Conservation (phyloP, 1,140 invertebrate genomes). For the Nomia melanderi region DNA sequence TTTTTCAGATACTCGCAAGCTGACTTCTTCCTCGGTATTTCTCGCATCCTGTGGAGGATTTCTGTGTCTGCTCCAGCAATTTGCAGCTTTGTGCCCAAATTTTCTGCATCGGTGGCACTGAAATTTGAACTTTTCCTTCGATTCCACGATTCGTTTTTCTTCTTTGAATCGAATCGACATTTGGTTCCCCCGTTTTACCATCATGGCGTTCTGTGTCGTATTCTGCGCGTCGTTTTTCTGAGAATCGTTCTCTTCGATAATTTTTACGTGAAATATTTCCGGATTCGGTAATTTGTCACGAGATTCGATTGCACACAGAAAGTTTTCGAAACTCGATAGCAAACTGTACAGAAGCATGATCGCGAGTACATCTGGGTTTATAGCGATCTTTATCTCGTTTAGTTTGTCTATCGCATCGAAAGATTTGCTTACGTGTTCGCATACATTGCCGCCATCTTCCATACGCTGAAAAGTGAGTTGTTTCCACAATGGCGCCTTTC, state of each 20-base stretch:
- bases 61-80: background rate
- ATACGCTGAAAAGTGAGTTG: background rate
- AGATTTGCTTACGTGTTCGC: background rate
- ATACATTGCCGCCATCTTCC: background rate
- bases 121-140: background rate
- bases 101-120: background rate
- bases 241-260: background rate
- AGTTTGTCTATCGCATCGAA: background rate
- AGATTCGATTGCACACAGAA: background rate
- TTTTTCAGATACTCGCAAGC: too few relatives aligned
- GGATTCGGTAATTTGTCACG: background rate
- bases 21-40: too few relatives aligned
- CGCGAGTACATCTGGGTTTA: background rate
- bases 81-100: background rate
- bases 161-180: too few relatives aligned
- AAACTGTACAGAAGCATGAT: background rate
- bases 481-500: background rate
- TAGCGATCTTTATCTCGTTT: background rate
- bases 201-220: background rate
- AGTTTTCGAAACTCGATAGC: background rate
- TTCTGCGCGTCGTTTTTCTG: background rate
- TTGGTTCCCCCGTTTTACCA: background rate
- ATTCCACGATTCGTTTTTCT: background rate
- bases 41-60: too few relatives aligned
- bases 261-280: background rate